Evolutionary conservation across 2,888 invertebrate genomes (phyloP).

Genomic region (Oasisia sp.): DNA sequence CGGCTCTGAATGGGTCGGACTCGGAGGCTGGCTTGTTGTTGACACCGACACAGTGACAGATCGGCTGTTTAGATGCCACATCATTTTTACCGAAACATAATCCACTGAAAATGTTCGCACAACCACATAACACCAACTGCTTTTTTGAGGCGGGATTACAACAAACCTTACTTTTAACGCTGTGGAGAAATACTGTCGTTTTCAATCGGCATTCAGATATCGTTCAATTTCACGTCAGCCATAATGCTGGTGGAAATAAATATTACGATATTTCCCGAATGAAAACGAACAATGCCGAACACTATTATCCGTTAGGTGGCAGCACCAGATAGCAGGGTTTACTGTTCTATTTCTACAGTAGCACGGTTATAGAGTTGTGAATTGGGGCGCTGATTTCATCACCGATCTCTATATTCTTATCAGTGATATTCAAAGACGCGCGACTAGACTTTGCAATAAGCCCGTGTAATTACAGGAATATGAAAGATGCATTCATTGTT

Average conservation of each 20-base stretch:
- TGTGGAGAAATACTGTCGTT: neutral
- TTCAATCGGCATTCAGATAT: neutral
- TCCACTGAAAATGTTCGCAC: neutral
- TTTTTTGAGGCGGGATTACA: neutral
- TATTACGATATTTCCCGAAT: slow-evolving; percentile 3
- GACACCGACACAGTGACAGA: neutral
- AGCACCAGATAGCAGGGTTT: neutral
- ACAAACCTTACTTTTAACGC: neutral
- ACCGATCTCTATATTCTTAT: too few relatives aligned
- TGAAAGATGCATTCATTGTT: too few relatives aligned
- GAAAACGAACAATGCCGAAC: neutral
- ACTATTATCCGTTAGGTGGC: neutral
- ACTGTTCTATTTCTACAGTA: too few relatives aligned
- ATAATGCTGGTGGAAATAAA: slow-evolving; percentile 13
- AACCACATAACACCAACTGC: neutral
- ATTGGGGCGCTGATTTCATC: too few relatives aligned
- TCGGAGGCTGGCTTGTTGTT: slow-evolving; percentile 7
- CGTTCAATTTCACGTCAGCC: slow-evolving; percentile 6
- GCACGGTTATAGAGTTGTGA: too few relatives aligned
- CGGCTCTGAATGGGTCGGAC: neutral
- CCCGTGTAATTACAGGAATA: too few relatives aligned
- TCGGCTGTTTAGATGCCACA: neutral
- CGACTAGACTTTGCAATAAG: too few relatives aligned
- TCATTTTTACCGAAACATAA: neutral
- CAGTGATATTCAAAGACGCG: too few relatives aligned